phyloP scores from a whole-genome alignment of 2,113 vertebrate species.

The Colinus virginianus region DNA sequence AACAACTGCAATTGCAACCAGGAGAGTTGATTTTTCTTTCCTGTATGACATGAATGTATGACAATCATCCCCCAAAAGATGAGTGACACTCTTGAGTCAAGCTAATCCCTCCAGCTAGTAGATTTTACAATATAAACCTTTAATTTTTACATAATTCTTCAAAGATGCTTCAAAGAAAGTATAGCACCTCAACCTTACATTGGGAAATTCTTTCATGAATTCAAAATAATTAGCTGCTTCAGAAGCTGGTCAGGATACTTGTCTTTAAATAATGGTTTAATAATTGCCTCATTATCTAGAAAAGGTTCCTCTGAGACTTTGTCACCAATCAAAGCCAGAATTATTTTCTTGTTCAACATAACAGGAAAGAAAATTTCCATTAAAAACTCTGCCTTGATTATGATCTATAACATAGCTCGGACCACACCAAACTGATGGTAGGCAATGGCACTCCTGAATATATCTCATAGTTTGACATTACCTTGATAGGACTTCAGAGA shows the following conservation, averaged over 20 bases:
- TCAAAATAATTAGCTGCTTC: not conserved
- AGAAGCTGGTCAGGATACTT: not conserved
- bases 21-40: not conserved
- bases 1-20: not conserved
- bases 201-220: not conserved
- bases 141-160: not conserved
- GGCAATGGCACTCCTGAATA: not conserved
- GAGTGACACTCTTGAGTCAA: not conserved
- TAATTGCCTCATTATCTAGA: not conserved
- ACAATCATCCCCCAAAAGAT: not conserved
- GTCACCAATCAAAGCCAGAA: not conserved
- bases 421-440: not conserved
- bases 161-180: not conserved
- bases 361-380: not conserved
- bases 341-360: not conserved
- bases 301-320: not conserved
- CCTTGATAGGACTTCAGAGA: not conserved
- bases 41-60: accelerated
- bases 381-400: not conserved
- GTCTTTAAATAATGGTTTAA: not conserved
- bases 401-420: not conserved
- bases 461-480: not conserved
- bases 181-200: not conserved
- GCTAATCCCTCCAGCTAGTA: not conserved
- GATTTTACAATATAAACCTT: not conserved